These are phyloP conservation scores for Setophaga kirtlandii DNA, from an alignment of 2,113 vertebrate species.

Conservation along the genomic window DNA sequence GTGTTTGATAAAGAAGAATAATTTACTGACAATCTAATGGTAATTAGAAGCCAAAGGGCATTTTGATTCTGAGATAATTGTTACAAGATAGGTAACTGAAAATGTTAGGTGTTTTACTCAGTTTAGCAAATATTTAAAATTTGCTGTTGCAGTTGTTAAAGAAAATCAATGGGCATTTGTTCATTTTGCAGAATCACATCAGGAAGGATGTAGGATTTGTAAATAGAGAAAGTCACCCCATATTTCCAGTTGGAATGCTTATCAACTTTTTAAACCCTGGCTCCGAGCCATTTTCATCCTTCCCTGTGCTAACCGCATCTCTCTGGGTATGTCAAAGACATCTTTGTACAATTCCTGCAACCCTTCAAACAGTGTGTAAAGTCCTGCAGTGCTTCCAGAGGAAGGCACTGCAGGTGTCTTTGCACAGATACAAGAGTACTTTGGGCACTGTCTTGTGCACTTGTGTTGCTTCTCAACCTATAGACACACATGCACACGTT, in stretches of 20 bases:
- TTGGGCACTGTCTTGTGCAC: background rate
- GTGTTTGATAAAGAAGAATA: background rate
- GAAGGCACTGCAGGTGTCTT: slow-evolving; percentile 32
- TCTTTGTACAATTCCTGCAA: slow-evolving; percentile 14
- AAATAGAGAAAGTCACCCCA: background rate
- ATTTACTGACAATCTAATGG: background rate
- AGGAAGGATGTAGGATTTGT: background rate
- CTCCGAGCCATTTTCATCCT: background rate
- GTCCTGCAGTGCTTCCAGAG: background rate
- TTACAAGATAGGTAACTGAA: background rate
- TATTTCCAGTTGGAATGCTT: background rate
- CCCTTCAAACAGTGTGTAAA: slow-evolving; percentile 14
- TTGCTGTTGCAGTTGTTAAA: background rate
- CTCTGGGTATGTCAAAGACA: slow-evolving; percentile 17
- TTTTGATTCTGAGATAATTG: background rate
- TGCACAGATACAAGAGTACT: slow-evolving; percentile 6
- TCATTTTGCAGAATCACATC: background rate
- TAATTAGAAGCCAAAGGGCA: background rate
- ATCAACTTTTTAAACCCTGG: background rate
- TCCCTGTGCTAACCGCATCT: background rate
- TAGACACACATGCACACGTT: background rate
- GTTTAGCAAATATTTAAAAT: background rate
- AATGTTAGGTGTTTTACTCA: background rate
- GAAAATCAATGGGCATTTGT: background rate
- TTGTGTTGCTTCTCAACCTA: background rate